Evolutionary conservation across 1,140 invertebrate species (phyloP).

Genomic region (Drusus annulatus): DNA sequence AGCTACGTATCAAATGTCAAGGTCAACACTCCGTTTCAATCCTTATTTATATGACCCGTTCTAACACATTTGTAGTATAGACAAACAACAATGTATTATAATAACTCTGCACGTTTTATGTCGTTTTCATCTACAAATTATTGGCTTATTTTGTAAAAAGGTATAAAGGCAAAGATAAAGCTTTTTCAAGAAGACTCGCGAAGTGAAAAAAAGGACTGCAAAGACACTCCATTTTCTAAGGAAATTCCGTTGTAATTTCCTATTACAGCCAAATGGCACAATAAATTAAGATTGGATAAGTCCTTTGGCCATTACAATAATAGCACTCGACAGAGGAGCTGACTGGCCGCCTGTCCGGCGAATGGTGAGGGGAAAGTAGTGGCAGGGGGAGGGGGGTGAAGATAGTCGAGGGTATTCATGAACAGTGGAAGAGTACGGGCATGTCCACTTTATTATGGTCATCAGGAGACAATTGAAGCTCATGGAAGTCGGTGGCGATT

Average conservation of each 20-base stretch:
- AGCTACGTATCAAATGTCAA: too few relatives aligned
- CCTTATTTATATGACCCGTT: too few relatives aligned
- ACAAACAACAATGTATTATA: neutral
- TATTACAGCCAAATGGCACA: slow-evolving; percentile 54
- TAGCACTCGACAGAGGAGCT: slow-evolving; percentile 41
- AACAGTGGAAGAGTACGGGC: slow-evolving; percentile 17
- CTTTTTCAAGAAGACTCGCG: slow-evolving; percentile 1
- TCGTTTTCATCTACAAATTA: neutral
- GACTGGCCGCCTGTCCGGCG: slow-evolving; percentile 14
- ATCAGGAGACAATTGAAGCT: slow-evolving; percentile 6
- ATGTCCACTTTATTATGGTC: slow-evolving; percentile 36
- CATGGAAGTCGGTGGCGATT: slow-evolving; percentile 4
- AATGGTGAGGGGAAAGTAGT: neutral
- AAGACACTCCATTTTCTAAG: slow-evolving; percentile 43
- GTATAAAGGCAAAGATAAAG: neutral
- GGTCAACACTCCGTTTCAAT: too few relatives aligned
- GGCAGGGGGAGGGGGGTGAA: neutral
- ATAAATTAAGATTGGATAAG: slow-evolving; percentile 59
- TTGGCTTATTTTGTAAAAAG: neutral
- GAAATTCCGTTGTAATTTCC: slow-evolving; percentile 53
- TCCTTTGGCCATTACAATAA: slow-evolving; percentile 57
- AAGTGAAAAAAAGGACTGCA: slow-evolving; percentile 23
- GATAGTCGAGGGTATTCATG: slow-evolving; percentile 2
- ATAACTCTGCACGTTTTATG: neutral
- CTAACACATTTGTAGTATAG: too few relatives aligned